Evolutionary conservation across 2,113 vertebrate genomes (phyloP).

Genomic region (Antidorcas marsupialis): DNA sequence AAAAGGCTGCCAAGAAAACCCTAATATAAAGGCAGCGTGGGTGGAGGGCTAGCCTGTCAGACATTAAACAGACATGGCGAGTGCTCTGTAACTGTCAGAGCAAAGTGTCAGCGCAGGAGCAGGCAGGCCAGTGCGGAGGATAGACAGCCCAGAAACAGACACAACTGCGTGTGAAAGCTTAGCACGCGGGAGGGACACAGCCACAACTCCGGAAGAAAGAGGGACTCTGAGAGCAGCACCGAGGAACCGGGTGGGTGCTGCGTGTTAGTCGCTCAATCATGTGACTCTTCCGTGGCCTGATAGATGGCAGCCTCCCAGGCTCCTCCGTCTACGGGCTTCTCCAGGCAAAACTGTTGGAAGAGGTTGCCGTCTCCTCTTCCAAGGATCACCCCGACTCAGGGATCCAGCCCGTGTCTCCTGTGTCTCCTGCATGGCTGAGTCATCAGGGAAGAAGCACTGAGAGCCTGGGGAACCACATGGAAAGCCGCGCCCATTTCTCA

Average conservation of each 20-base stretch:
- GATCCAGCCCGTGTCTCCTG: accelerated
- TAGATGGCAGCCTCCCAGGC: neutral
- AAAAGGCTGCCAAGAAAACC: neutral
- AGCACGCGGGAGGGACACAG: accelerated
- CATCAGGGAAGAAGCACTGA: accelerated
- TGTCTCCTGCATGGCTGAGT: neutral
- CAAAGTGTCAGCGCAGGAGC: accelerated
- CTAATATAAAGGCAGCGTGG: accelerated
- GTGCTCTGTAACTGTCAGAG: accelerated
- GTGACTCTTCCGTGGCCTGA: neutral
- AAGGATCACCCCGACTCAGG: neutral
- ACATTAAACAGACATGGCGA: accelerated
- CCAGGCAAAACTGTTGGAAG: neutral
- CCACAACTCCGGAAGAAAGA: accelerated
- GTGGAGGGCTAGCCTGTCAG: neutral
- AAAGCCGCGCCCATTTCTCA: neutral
- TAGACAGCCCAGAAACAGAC: accelerated
- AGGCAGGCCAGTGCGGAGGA: neutral
- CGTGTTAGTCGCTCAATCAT: accelerated
- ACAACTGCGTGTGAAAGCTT: accelerated
- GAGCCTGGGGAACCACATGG: accelerated
- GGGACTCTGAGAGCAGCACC: accelerated
- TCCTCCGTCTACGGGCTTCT: neutral
- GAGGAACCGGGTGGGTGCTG: accelerated
- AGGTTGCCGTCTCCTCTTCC: neutral